Evolutionary conservation across 2,113 vertebrate genomes (phyloP).

Genomic region (Neomonachus schauinslandi): DNA sequence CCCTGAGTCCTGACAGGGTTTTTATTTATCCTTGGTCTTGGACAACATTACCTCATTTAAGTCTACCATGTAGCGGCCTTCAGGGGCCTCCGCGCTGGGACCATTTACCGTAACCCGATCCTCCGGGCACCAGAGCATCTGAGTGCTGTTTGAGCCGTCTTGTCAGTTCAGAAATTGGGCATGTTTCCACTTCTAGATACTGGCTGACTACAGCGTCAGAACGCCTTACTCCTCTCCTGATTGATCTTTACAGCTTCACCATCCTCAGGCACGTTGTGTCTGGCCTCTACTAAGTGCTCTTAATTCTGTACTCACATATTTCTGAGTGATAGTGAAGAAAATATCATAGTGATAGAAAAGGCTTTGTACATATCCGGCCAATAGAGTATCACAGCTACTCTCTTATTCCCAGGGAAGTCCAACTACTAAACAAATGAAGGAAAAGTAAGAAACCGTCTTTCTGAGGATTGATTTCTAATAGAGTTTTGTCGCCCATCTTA

Average conservation of each 20-base stretch:
- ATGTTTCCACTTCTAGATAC: background rate
- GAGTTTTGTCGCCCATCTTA: conserved; percentile 7
- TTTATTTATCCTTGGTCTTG: background rate
- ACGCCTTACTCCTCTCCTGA: background rate
- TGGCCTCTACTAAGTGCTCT: conserved; percentile 32
- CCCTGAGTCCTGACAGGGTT: background rate
- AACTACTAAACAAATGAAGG: background rate
- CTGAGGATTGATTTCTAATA: conserved; percentile 46
- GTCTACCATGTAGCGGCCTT: background rate
- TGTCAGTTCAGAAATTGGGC: background rate
- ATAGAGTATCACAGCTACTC: background rate
- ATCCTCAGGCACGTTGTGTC: background rate
- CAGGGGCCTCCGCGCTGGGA: background rate
- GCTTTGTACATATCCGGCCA: background rate
- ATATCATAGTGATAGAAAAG: background rate
- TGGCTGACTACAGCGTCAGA: background rate
- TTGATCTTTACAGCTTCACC: background rate
- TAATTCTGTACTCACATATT: conserved; percentile 36
- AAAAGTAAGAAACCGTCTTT: conserved; percentile 51
- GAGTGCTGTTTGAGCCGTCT: background rate
- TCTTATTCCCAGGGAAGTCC: conserved; percentile 16
- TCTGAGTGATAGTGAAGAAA: conserved; percentile 35
- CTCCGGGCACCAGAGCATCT: background rate
- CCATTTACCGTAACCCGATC: background rate
- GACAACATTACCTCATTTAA: background rate